Conservation (phyloP, 2,113 vertebrate species). For the Petrocephalus zakoni region DNA sequence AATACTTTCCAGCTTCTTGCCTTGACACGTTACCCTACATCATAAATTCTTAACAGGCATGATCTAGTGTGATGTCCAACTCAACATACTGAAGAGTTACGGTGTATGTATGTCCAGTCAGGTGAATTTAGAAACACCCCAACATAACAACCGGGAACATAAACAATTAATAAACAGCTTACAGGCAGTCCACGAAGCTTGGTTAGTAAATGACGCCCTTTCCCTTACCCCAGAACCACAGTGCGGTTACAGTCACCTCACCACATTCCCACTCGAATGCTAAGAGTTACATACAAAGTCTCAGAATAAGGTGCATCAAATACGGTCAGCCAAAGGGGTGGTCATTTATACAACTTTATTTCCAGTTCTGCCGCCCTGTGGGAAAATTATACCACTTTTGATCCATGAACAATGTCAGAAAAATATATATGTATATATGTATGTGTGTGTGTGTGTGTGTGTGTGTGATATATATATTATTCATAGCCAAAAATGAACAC, state of each 20-base stretch:
- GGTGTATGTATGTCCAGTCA: neutral
- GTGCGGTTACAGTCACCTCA: neutral
- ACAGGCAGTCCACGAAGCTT: neutral
- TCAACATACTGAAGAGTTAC: neutral
- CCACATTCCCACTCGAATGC: neutral
- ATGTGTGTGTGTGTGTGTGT: too few species aligned
- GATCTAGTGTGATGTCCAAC: neutral
- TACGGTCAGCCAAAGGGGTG: constrained; percentile 51
- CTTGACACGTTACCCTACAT: neutral
- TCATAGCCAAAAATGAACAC: constrained; percentile 30
- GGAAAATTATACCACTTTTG: constrained; percentile 56
- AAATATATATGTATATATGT: neutral
- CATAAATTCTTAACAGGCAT: neutral
- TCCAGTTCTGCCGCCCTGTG: constrained; percentile 62
- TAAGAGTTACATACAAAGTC: neutral
- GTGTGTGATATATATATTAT: constrained; percentile 26
- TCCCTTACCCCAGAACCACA: neutral
- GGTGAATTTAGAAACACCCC: neutral
- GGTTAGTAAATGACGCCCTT: neutral
- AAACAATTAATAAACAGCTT: neutral
- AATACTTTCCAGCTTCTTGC: neutral
- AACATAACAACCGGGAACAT: neutral
- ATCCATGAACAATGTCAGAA: constrained; percentile 15
- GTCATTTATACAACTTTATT: constrained; percentile 60
- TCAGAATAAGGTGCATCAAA: constrained; percentile 23